Percentiles rank a stretch among this genome's conserved stretches.
These are phyloP conservation scores for Eriocheir sinensis DNA, from an alignment of 1,140 invertebrate genomes.

Conservation along the genomic window DNA sequence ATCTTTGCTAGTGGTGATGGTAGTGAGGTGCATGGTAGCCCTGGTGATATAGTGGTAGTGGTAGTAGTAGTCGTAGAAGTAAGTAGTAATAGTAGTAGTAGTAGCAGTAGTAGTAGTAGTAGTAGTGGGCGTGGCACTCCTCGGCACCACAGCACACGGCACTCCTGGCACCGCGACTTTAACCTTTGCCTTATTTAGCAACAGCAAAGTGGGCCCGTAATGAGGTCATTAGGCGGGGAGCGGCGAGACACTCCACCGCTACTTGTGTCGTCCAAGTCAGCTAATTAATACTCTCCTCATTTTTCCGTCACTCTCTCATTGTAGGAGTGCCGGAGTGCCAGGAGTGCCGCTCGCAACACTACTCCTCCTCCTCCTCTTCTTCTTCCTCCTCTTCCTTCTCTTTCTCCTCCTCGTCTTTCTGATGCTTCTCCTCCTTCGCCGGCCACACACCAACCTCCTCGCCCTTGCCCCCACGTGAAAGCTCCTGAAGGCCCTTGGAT, in stretches of 20 bases:
- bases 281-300: background rate
- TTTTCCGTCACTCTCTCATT: constrained; percentile 20
- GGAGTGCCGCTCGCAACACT: background rate
- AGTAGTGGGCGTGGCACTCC: background rate
- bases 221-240: background rate
- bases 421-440: background rate
- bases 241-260: background rate
- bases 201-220: background rate
- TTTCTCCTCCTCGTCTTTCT: background rate
- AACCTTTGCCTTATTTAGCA: constrained; percentile 13
- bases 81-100: background rate
- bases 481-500: background rate
- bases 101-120: background rate
- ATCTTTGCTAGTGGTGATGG: background rate
- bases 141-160: background rate
- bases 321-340: background rate
- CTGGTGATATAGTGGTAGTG: background rate
- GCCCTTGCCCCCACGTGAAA: background rate
- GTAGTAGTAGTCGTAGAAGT: background rate
- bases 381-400: background rate
- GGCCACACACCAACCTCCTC: background rate
- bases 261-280: background rate
- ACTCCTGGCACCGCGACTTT: background rate
- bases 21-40: too few relatives aligned
- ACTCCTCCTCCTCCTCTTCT: background rate